phyloP scores from a whole-genome alignment of 2,113 vertebrate genomes.

The Corapipo altera region DNA sequence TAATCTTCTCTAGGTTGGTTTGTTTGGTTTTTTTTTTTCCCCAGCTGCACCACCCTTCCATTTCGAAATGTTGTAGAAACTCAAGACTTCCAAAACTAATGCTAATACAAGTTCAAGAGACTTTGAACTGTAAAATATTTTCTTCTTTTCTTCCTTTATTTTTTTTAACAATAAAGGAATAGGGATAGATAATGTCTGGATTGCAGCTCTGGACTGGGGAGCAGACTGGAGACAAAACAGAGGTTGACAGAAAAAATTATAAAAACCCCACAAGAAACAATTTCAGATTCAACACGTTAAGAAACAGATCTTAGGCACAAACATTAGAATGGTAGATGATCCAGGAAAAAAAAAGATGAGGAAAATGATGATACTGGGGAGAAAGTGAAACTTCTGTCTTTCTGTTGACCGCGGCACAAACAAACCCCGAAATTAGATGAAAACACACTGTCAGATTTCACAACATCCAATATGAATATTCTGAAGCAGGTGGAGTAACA shows the following conservation, averaged over 20 bases:
- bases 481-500: background rate
- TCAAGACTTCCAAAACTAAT: background rate
- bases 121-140: background rate
- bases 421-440: background rate
- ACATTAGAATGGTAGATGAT: background rate
- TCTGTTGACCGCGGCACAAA: background rate
- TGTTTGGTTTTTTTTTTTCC: background rate
- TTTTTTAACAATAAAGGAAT: background rate
- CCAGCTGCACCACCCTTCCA: background rate
- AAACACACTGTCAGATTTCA: background rate
- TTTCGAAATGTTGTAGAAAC: background rate
- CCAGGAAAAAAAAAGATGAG: background rate
- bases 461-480: rapidly evolving
- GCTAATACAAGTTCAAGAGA: background rate
- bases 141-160: background rate
- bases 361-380: background rate
- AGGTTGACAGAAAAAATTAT: background rate
- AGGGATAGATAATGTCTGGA: background rate
- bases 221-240: background rate
- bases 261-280: background rate
- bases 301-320: background rate
- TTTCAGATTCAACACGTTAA: background rate
- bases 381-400: background rate
- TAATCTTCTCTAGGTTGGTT: background rate
- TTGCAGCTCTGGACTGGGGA: background rate